phyloP scores from a whole-genome alignment of 2,113 vertebrate species.

The Polyodon spathula region DNA sequence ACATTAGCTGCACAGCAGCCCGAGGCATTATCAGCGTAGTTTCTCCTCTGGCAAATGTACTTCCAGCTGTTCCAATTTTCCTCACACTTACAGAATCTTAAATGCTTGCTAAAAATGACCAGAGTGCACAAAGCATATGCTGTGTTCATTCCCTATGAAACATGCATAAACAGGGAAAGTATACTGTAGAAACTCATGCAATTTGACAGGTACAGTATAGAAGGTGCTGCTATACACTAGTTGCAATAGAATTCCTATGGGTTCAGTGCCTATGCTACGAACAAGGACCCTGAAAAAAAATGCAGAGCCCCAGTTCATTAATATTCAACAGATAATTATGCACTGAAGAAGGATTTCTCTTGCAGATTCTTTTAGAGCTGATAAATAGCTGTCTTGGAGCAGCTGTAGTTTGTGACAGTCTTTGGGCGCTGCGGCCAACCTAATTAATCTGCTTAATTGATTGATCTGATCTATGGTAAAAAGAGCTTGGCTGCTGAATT shows the following conservation, averaged over 20 bases:
- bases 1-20: background rate
- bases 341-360: conserved; percentile 37
- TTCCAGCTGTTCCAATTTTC: conserved; percentile 5
- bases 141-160: background rate
- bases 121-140: background rate
- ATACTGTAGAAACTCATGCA: background rate
- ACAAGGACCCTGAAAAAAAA: conserved; percentile 17
- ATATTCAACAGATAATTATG: conserved; percentile 42
- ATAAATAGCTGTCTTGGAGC: conserved; percentile 39
- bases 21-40: conserved; percentile 7
- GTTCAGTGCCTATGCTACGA: background rate
- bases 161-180: background rate
- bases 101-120: conserved; percentile 6
- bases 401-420: conserved; percentile 37
- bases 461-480: conserved; percentile 44
- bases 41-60: conserved; percentile 9
- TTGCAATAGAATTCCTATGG: background rate
- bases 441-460: conserved; percentile 67
- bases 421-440: conserved; percentile 44
- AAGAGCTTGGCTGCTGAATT: conserved; percentile 43
- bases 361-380: conserved; percentile 33
- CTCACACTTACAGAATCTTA: background rate
- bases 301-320: conserved; percentile 35
- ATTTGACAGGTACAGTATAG: background rate
- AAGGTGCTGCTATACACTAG: background rate